phyloP scores from a whole-genome alignment of 2,113 vertebrate genomes.

The Tenebrosternarchus preto region DNA sequence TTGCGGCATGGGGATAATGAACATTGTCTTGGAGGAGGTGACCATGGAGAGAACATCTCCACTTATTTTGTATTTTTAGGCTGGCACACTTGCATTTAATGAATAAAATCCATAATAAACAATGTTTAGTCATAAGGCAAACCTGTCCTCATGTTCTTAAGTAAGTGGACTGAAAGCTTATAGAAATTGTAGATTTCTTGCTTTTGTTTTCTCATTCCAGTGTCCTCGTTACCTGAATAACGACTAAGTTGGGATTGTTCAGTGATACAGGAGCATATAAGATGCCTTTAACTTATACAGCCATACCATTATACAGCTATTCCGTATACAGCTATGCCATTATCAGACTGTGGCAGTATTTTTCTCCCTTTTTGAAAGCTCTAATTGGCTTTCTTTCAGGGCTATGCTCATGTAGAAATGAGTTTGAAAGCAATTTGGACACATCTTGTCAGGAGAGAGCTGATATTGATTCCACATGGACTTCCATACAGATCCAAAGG shows the following conservation, averaged over 20 bases:
- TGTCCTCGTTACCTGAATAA: conserved; percentile 3
- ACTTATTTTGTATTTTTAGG: conserved; percentile 18
- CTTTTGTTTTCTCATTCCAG: neutral
- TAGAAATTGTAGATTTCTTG: conserved; percentile 12
- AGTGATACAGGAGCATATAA: neutral
- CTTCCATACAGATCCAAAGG: conserved; percentile 66
- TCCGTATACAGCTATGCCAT: conserved; percentile 60
- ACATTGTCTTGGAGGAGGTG: neutral
- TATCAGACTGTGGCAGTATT: conserved; percentile 61
- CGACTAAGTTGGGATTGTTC: neutral
- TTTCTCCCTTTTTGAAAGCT: conserved; percentile 62
- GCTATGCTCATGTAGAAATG: conserved; percentile 67
- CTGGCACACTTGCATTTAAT: conserved; percentile 19
- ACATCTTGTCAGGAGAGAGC: conserved; percentile 69
- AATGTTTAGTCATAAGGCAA: conserved; percentile 9
- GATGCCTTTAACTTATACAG: conserved; percentile 4
- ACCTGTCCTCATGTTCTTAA: neutral
- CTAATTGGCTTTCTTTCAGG: conserved; percentile 67
- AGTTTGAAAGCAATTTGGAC: conserved; percentile 76
- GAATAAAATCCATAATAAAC: conserved; percentile 23
- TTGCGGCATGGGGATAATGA: conserved; percentile 23
- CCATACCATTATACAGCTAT: too few species aligned
- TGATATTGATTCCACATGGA: conserved; percentile 74
- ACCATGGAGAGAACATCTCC: conserved; percentile 8
- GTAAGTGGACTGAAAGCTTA: neutral